phyloP scores from a whole-genome alignment of 2,797 vertebrate species.

The Siniperca scherzeri region DNA sequence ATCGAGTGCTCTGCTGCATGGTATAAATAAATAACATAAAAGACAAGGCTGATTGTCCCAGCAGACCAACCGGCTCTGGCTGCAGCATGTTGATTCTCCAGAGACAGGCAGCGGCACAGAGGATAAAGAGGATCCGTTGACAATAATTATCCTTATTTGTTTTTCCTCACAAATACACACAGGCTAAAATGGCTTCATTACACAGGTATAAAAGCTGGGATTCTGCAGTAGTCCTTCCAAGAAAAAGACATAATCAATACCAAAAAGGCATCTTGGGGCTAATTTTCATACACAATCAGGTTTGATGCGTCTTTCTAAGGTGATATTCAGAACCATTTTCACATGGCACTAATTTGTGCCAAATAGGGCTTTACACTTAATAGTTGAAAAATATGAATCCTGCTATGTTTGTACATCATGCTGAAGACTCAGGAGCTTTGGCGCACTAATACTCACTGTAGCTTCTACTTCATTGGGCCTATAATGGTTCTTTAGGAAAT shows the following conservation, averaged over 20 bases:
- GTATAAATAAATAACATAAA: constrained; percentile 77
- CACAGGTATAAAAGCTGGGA: constrained; percentile 56
- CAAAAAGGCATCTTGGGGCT: constrained; percentile 66
- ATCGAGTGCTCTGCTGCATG: constrained; percentile 58
- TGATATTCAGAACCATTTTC: constrained; percentile 41
- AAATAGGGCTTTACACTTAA: constrained; percentile 48
- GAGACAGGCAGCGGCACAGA: constrained; percentile 65
- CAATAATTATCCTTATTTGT: constrained; percentile 84
- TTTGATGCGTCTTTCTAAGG: constrained; percentile 42
- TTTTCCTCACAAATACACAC: constrained; percentile 77
- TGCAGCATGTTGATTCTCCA: constrained; percentile 74
- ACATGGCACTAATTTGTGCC: constrained; percentile 47
- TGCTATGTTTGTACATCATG: constrained; percentile 27
- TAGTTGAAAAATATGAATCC: constrained; percentile 40
- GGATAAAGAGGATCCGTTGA: constrained; percentile 80
- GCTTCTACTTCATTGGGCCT: background rate
- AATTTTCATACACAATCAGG: constrained; percentile 63
- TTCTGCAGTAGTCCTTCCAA: constrained; percentile 53
- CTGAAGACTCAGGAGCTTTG: constrained; percentile 8
- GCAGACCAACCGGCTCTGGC: constrained; percentile 69
- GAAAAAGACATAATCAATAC: constrained; percentile 68
- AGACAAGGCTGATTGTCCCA: constrained; percentile 71
- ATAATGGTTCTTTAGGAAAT: constrained; percentile 27
- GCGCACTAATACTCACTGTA: background rate
- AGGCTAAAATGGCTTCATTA: constrained; percentile 73